These are phyloP conservation scores for Gasteruption jaculator DNA, from an alignment of 2,888 invertebrate genomes.

Conservation along the genomic window DNA sequence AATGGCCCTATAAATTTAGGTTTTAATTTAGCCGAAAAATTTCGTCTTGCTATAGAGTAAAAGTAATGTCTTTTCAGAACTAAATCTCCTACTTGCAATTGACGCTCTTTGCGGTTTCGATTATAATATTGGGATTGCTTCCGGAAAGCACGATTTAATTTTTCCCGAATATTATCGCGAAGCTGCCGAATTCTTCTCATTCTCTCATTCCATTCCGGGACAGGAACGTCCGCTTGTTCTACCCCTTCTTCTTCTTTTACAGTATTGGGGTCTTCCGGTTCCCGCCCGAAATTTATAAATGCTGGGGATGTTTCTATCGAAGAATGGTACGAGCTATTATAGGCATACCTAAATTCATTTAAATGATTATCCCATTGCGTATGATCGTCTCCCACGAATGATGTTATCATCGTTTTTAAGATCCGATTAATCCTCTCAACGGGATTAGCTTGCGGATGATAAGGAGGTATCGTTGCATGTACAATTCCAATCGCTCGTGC, in stretches of 20 bases:
- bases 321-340: slow-evolving; percentile 17
- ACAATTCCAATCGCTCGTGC: slow-evolving; percentile 9
- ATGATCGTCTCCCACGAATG: slow-evolving; percentile 16
- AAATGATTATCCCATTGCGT: slow-evolving; percentile 19
- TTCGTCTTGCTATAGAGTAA: slow-evolving; percentile 15
- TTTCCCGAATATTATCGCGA: too few relatives aligned
- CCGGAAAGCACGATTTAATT: too few relatives aligned
- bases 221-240: background rate
- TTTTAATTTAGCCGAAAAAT: slow-evolving; percentile 22
- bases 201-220: too few relatives aligned
- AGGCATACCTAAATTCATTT: slow-evolving; percentile 20
- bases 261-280: slow-evolving; percentile 4
- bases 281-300: slow-evolving; percentile 17
- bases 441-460: too few relatives aligned
- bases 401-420: too few relatives aligned
- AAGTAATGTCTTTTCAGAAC: slow-evolving; percentile 16
- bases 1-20: slow-evolving; percentile 21
- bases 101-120: too few relatives aligned
- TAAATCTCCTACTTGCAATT: slow-evolving; percentile 10
- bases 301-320: slow-evolving; percentile 18
- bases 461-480: background rate
- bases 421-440: too few relatives aligned
- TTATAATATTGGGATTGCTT: too few relatives aligned
- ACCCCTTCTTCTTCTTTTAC: background rate
- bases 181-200: too few relatives aligned